Evolutionary conservation across 2,113 vertebrate genomes (phyloP), one percentile per base, ranked within the genome.

Genomic region (Forbesichthys agassizii): DNA sequence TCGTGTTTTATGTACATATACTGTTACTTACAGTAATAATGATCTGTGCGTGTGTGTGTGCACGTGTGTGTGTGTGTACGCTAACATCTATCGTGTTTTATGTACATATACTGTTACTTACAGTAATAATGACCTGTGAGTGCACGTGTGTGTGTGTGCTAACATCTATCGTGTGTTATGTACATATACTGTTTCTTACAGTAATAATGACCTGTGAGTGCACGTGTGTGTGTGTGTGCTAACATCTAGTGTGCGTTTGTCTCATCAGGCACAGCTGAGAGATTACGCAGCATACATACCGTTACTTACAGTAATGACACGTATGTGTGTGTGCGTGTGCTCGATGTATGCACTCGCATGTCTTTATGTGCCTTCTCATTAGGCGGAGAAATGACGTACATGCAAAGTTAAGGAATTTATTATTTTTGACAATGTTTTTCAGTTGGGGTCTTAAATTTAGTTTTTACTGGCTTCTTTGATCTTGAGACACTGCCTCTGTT

Each of bases 301-400:
- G 27, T 27, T 27, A 27, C 27, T 27, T 27, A 27, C 27, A 27
- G 10, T 56, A 53, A 48, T 55, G 64, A 56, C 36, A 42, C 0
- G 36, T 42, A 8, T 8, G 36, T 8, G 36, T 42, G 36, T 42
- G 36, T 42, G 36, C 7, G 36, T 8, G 36, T 7, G 36, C 36
- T 42, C 36, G 0, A 42, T 42, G 36, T 42, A 42, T 58, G 13
- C 64, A 48, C 51, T 42, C 48, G 9, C 0, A 8, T 42, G 36
- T 18, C 33, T 10, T 54, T 82, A 27, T 71, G 53, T 54, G 64
- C 0, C 47, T 48, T 64, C 42, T 90, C 60, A 91, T 84, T 83
- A 70, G 74, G 86, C 85, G 90, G 86, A 36, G 14, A 27, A 69
- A 77, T 67, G n/a, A 10, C 20, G 5, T 16, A 53, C 64, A 58